Conservation (phyloP, 2,888 invertebrate species). For the Helicoverpa assulta region DNA sequence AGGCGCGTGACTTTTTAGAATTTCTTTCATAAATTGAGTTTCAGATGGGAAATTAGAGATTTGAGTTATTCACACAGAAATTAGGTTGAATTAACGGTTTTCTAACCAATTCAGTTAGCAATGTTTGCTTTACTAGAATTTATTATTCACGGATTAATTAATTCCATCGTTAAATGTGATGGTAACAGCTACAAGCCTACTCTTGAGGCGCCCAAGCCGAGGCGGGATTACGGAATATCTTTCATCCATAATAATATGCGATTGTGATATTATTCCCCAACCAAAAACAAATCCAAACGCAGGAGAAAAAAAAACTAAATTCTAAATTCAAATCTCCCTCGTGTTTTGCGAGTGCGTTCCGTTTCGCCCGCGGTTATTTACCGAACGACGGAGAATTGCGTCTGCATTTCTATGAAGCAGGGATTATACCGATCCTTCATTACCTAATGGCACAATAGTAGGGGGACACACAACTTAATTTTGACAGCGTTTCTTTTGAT, state of each 20-base stretch:
- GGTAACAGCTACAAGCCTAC: too few relatives aligned
- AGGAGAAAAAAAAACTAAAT: constrained; percentile 60
- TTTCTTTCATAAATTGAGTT: constrained; percentile 4
- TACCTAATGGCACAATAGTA: constrained; percentile 73
- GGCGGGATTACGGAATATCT: too few relatives aligned
- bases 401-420: constrained; percentile 63
- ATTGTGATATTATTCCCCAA: background rate
- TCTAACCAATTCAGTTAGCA: background rate
- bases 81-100: background rate
- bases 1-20: constrained; percentile 22
- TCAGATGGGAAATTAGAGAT: background rate
- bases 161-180: too few relatives aligned
- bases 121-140: too few relatives aligned
- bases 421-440: constrained; percentile 84
- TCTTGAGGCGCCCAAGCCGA: too few relatives aligned
- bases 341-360: constrained; percentile 64
- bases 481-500: constrained; percentile 49
- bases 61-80: background rate
- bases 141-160: too few relatives aligned
- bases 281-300: background rate
- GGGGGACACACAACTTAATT: constrained; percentile 68
- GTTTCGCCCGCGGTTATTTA: constrained; percentile 79
- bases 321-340: constrained; percentile 78
- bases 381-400: constrained; percentile 63
- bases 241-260: background rate